phyloP scores from a whole-genome alignment of 2,113 vertebrate genomes.

The Tyto alba region DNA sequence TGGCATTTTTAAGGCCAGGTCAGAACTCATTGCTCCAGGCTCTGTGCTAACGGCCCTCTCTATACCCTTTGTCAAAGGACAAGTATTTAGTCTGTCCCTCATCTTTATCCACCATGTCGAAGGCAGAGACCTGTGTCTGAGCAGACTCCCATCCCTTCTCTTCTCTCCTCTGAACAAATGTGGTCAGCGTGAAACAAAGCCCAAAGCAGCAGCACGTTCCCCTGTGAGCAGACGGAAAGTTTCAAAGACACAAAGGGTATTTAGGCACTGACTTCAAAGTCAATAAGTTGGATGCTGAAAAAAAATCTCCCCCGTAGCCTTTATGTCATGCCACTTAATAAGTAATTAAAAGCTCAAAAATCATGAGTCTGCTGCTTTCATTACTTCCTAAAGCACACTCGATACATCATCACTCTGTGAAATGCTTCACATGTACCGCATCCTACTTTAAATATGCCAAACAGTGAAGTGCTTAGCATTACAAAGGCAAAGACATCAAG shows the following conservation, averaged over 20 bases:
- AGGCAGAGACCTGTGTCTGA: slow-evolving; percentile 36
- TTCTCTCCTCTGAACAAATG: slow-evolving; percentile 42
- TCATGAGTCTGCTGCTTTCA: slow-evolving; percentile 68
- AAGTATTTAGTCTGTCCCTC: slow-evolving; percentile 30
- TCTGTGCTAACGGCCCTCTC: not conserved
- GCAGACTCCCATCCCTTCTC: not conserved
- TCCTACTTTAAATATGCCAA: slow-evolving; percentile 66
- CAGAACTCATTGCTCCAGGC: slow-evolving; percentile 53
- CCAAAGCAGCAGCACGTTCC: slow-evolving; percentile 43
- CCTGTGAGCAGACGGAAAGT: slow-evolving; percentile 43
- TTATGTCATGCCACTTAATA: slow-evolving; percentile 66
- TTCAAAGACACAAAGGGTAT: slow-evolving; percentile 66
- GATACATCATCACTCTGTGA: slow-evolving; percentile 63
- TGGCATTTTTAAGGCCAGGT: slow-evolving; percentile 54
- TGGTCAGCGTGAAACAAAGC: slow-evolving; percentile 56
- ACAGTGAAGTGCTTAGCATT: slow-evolving; percentile 65
- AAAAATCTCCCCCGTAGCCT: slow-evolving; percentile 63
- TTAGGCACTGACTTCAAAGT: slow-evolving; percentile 66
- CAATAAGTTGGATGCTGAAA: slow-evolving; percentile 58
- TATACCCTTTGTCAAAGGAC: slow-evolving; percentile 32
- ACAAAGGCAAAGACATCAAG: slow-evolving; percentile 68
- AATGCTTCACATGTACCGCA: slow-evolving; percentile 56
- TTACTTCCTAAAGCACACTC: slow-evolving; percentile 62
- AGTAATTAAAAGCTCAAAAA: slow-evolving; percentile 69
- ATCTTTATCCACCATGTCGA: slow-evolving; percentile 51